Evolutionary conservation across 2,113 vertebrate species (phyloP), one percentile per base, ranked within the genome.

Genomic region (Steatornis caripensis): DNA sequence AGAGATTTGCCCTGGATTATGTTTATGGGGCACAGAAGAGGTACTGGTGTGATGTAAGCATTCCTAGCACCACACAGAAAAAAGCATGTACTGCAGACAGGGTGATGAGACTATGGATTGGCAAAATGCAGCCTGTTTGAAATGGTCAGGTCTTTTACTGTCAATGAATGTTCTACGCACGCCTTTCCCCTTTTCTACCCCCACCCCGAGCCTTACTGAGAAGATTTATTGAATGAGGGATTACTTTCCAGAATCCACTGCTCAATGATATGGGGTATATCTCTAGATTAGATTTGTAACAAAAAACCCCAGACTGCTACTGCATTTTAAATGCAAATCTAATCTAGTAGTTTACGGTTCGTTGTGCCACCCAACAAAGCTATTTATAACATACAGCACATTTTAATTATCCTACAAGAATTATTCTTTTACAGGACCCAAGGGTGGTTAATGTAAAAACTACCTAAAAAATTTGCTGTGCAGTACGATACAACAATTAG

Each of bases 381-480:
- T 93, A 88, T 83, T 97, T 93, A 71, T 80, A 71, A 85, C 2
- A 2, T 61, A 80, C 69, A 80, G 69, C 2, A 9, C 45, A 65
- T 81, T 96, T 95, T 90, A 89, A 57, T 97, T 95, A 92, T 82
- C 81, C 81, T 79, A 49, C 76, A 93, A 70, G 85, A 95, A 93
- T 57, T 65, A 15, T 51, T 89, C 60, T 51, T 95, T 96, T 91
- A 96, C 64, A 79, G 53, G 66, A 84, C 65, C 32, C 64, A 39
- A 71, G 53, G 37, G 77, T 37, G 27, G 43, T 75, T 90, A 88
- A 95, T 86, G n/a, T 85, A 96, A 95, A 95, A 93, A 72, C 68
- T 80, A 55, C 53, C 77, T 95, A 87, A 87, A 87, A 93, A 71
- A 83, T 58, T 91, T 83, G 53, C 51, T 95, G 79, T 95, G 83